Conservation (phyloP, 2,888 invertebrate genomes). For the Argynnis bischoffii region DNA sequence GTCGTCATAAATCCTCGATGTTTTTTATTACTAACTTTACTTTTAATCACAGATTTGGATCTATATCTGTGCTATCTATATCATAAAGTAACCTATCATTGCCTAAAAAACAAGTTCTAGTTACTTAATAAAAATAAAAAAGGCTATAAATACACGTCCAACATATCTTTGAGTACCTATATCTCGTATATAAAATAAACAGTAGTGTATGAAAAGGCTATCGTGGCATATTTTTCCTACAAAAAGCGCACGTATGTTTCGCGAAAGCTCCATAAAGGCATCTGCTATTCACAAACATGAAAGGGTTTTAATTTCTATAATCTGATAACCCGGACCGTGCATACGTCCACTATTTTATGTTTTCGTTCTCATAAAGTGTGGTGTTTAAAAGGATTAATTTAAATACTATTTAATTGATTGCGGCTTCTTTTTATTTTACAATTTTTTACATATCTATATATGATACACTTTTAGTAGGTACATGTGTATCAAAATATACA, state of each 20-base stretch:
- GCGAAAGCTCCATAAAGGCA: slow-evolving; percentile 33
- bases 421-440: no score
- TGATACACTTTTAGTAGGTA: no score
- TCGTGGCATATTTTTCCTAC: slow-evolving; percentile 24
- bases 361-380: slow-evolving; percentile 22
- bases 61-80: no score
- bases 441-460: slow-evolving; percentile 11
- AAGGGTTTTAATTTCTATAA: slow-evolving; percentile 51
- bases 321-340: slow-evolving; percentile 45
- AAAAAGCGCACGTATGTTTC: slow-evolving; percentile 23
- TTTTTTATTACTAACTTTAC: no score
- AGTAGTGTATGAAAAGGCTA: slow-evolving; percentile 22
- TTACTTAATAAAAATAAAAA: no score
- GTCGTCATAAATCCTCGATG: no score
- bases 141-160: neutral
- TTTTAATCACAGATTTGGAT: no score
- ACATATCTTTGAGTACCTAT: neutral
- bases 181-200: slow-evolving; percentile 20
- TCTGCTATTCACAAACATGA: slow-evolving; percentile 46
- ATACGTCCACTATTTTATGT: slow-evolving; percentile 34
- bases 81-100: no score
- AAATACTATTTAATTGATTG: no score
- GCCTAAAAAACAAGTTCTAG: no score
- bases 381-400: neutral
- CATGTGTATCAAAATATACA: no score